A percentile compares a stretch with the other conserved stretches of the same genome.
These are phyloP conservation scores for Porites evermanni DNA, from an alignment of 92 coral and sea anemone species.

Conservation along the genomic window DNA sequence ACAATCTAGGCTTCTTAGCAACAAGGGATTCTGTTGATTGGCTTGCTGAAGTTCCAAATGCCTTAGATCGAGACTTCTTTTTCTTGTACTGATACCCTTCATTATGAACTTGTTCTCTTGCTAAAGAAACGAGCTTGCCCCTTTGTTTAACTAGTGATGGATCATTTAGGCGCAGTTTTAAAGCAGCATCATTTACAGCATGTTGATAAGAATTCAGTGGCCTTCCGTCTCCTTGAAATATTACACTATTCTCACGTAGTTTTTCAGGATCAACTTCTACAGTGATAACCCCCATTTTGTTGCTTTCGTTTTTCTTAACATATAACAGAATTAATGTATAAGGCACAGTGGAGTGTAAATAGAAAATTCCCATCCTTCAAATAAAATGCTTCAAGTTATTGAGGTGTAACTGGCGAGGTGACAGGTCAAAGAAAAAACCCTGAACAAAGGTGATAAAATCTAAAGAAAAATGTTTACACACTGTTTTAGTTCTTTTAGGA, in stretches of 20 bases:
- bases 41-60: conserved; percentile 22
- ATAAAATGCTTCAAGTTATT: conserved; percentile 14
- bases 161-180: conserved; percentile 51
- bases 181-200: conserved; percentile 65
- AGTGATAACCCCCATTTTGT: conserved; percentile 15
- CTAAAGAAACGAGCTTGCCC: conserved; percentile 59
- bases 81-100: conserved; percentile 63
- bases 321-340: conserved; percentile 18
- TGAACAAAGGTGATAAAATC: conserved; percentile 29
- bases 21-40: conserved; percentile 19
- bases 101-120: conserved; percentile 55
- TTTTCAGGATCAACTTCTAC: conserved; percentile 60
- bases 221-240: conserved; percentile 56
- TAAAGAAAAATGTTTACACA: conserved; percentile 25
- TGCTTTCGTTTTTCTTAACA: conserved; percentile 28
- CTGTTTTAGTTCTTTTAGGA: conserved; percentile 33
- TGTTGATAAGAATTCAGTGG: conserved; percentile 58
- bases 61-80: conserved; percentile 60
- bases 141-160: conserved; percentile 43
- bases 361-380: conserved; percentile 17
- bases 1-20: conserved; percentile 23
- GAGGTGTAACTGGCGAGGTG: conserved; percentile 14
- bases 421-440: conserved; percentile 21
- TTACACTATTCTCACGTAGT: conserved; percentile 54
- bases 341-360: conserved; percentile 15